These are phyloP conservation scores for Solenopsis fugax DNA, from an alignment of 1,140 invertebrate genomes.

Conservation along the genomic window DNA sequence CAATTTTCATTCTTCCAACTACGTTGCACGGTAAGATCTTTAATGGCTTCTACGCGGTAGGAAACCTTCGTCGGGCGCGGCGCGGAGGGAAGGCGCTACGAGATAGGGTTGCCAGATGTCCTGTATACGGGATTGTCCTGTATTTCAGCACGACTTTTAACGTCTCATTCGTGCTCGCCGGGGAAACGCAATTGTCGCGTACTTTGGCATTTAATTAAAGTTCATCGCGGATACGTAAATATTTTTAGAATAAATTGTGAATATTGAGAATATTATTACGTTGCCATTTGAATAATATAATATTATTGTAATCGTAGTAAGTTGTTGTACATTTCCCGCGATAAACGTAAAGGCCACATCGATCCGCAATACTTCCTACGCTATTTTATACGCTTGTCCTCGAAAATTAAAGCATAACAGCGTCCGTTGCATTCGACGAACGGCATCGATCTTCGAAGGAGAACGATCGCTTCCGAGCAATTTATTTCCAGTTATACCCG, in stretches of 20 bases:
- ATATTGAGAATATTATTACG: background rate
- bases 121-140: constrained; percentile 35
- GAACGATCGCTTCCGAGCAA: constrained; percentile 50
- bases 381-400: background rate
- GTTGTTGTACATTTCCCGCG: background rate
- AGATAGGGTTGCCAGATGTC: constrained; percentile 41
- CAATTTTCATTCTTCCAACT: constrained; percentile 65
- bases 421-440: constrained; percentile 22
- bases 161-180: background rate
- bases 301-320: background rate
- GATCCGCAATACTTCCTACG: background rate
- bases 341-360: background rate
- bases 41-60: constrained; percentile 62
- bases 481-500: constrained; percentile 60
- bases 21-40: constrained; percentile 64
- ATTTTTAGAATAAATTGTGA: background rate
- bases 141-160: constrained; percentile 35
- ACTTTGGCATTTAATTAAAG: constrained; percentile 43
- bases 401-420: constrained; percentile 22
- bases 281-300: constrained; percentile 1
- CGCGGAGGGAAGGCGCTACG: background rate
- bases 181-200: constrained; percentile 31
- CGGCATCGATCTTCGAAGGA: constrained; percentile 32
- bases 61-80: constrained; percentile 27
- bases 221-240: background rate